Conservation (phyloP, 1,140 invertebrate species). For the Drosophila pseudoananassae region DNA sequence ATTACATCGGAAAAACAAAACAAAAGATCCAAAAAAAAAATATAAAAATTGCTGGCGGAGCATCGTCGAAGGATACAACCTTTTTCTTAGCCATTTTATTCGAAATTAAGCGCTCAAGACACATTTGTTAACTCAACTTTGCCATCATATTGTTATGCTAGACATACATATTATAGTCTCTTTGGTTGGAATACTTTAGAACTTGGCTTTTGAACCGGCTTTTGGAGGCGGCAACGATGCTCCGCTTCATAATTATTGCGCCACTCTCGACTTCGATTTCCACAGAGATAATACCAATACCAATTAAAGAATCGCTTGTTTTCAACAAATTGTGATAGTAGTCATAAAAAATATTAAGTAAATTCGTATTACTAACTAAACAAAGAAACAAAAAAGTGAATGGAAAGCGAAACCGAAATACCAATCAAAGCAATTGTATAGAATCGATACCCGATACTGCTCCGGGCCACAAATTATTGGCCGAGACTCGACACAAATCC, state of each 20-base stretch:
- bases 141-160: conserved; percentile 57
- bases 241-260: conserved; percentile 32
- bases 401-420: conserved; percentile 17
- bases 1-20: conserved; percentile 18
- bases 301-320: conserved; percentile 70
- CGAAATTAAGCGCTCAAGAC: conserved; percentile 36
- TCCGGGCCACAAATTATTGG: conserved; percentile 8
- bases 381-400: conserved; percentile 34
- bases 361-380: conserved; percentile 66
- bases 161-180: conserved; percentile 29
- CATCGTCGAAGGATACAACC: conserved; percentile 54
- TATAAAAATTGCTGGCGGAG: conserved; percentile 61
- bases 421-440: conserved; percentile 46
- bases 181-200: conserved; percentile 32
- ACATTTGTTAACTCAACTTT: conserved; percentile 44
- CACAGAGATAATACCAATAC: conserved; percentile 41
- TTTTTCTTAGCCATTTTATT: conserved; percentile 52
- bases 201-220: conserved; percentile 39
- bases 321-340: conserved; percentile 83
- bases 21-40: conserved; percentile 25
- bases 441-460: conserved; percentile 20
- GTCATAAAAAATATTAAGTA: conserved; percentile 81
- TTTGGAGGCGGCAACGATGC: conserved; percentile 37
- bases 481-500: conserved; percentile 13
- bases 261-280: conserved; percentile 45